phyloP scores from a whole-genome alignment of 2,113 vertebrate genomes.

The mouse (Mus musculus) region DNA sequence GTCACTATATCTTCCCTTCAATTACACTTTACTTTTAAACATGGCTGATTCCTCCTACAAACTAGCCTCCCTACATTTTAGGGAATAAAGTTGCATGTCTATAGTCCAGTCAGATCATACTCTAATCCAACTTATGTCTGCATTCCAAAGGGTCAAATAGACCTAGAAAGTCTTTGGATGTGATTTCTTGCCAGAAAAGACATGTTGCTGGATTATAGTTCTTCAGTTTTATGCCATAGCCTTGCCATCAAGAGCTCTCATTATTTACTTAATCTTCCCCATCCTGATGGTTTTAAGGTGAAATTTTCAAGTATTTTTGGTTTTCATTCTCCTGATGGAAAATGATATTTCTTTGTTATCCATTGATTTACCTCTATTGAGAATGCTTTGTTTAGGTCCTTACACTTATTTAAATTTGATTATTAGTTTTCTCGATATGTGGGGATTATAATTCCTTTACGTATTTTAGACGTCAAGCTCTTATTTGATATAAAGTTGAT shows the following conservation, averaged over 20 bases:
- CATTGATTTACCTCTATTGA: neutral
- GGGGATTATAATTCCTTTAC: neutral
- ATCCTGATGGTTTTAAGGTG: neutral
- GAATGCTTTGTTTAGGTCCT: neutral
- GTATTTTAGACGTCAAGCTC: neutral
- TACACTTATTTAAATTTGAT: neutral
- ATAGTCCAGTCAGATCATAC: too few species aligned
- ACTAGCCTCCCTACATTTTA: too few species aligned
- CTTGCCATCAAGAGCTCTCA: neutral
- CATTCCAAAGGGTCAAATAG: too few species aligned
- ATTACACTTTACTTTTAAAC: too few species aligned
- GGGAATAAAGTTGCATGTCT: too few species aligned
- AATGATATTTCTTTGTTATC: too few species aligned
- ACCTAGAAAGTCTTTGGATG: too few species aligned
- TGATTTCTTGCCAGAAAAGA: too few species aligned
- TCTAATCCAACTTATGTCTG: too few species aligned
- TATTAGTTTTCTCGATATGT: neutral
- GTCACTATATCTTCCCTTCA: too few species aligned
- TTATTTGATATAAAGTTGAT: neutral
- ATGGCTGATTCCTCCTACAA: too few species aligned
- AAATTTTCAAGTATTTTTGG: neutral
- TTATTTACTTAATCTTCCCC: neutral
- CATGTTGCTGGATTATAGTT: too few species aligned
- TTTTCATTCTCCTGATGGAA: neutral
- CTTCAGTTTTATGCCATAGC: neutral